Base-by-base conservation (phyloP, 2,113 vertebrate genomes). In the Pardalotus punctatus region DNA sequence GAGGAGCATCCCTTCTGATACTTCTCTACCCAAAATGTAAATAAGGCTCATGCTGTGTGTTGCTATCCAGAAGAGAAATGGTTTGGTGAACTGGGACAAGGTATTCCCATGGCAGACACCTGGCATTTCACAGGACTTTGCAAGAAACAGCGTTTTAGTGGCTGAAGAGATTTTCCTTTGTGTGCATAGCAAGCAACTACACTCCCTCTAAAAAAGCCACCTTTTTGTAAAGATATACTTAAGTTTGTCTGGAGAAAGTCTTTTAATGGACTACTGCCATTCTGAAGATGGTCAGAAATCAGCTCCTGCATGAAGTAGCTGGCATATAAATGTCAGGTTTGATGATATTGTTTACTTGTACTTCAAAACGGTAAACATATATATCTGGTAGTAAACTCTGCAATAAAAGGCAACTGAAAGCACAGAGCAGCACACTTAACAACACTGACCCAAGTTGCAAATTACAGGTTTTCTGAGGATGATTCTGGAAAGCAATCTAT, bases 401-500 rank as follows among this genome's bases (percentile, higher is more conserved):
- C 79, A 91, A 56, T 92, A 92, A 85, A 95, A 92, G 51, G 47
- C 72, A 95, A 77, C 35, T 40, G 82, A 70, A 71, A 90, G 64
- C 71, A 86, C 1, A 2, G 47, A 93, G 86, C 50, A 82, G 62
- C 53, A 50, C 64, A 40, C 51, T 90, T 82, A 88, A 92, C 58
- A 93, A 51, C 0, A 0, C 56, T 95, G 93, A 97, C 92, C 94
- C 69, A 70, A 66, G 96, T 94, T 90, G 88, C 90, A 96, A 96
- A 96, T 92, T 86, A 88, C 60, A 92, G 67, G 60, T 96, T 96
- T 97, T 95, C 71, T 60, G 40, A 90, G 92, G 60, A 74, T 96
- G 86, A 91, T 74, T 93, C 88, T 78, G 85, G 79, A 93, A 94
- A 92, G 79, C 51, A 93, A 94, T 94, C 92, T 83, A 78, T 71